Evolutionary conservation across 2,113 vertebrate genomes (phyloP), one percentile per base, ranked within the genome.

Genomic region (Heptranchias perlo): DNA sequence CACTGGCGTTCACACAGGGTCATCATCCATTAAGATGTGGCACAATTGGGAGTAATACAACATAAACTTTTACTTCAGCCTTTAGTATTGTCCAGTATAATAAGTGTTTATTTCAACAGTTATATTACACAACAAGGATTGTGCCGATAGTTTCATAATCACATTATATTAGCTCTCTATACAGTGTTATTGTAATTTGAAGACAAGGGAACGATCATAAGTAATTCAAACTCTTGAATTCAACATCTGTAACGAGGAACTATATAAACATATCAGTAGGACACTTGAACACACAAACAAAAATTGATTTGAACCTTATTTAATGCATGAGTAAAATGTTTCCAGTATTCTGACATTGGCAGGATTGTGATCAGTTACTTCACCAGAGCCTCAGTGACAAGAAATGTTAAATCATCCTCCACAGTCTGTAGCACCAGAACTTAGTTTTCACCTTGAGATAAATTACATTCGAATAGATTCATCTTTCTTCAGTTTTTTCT

Each of bases 61-160:
- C 14, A 39, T 3, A 16, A 93, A n/a, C 58, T n/a, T n/a, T n/a
- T n/a, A n/a, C n/a, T n/a, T n/a, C n/a, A n/a, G n/a, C n/a, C 16
- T n/a, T 93, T 62, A 21, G 18, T 62, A 23, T 64, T 62, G 35
- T 21, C 21, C 58, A 8, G 35, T 62, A 54, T 21, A 93, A 64
- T 61, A 52, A 8, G 61, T 64, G 58, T 93, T 93, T 93, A 93
- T 93, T 93, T 93, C 54, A 64, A 93, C 31, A 62, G 58, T 93
- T n/a, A 64, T 8, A 44, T 39, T 39, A 93, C 58, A 62, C 16
- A 64, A 64, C 39, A 62, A 62, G 35, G 35, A 93, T 58, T 93
- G 16, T 93, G 89, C 31, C 89, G 64, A 62, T 62, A 93, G 58
- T 93, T 62, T 62, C 87, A n/a, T 35, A 61, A 61, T 61, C 52